phyloP scores from a whole-genome alignment of 2,797 vertebrate genomes.

The Delichon dasypus region DNA sequence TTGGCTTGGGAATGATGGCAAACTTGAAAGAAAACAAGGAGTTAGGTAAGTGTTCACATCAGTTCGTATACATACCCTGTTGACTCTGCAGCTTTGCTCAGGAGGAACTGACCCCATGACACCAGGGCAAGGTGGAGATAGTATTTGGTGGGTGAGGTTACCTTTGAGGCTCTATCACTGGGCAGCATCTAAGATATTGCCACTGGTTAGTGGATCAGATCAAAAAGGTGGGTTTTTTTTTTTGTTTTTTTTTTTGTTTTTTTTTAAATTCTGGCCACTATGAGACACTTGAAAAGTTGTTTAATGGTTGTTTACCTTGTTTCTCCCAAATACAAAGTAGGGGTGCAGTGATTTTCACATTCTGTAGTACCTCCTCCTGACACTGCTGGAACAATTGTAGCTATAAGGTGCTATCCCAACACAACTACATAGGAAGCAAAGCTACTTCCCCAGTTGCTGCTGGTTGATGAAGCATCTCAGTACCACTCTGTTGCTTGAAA shows the following conservation, averaged over 20 bases:
- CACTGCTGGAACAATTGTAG: not conserved
- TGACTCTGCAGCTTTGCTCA: not conserved
- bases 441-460: not conserved
- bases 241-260: too few relatives aligned
- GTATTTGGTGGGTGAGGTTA: rapidly evolving
- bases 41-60: not conserved
- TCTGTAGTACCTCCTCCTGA: not conserved
- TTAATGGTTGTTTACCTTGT: not conserved
- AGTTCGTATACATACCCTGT: not conserved
- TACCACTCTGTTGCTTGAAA: not conserved
- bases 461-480: not conserved
- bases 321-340: not conserved
- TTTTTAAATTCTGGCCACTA: not conserved
- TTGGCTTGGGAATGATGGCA: not conserved
- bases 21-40: not conserved
- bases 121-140: not conserved
- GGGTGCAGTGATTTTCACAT: not conserved
- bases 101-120: not conserved
- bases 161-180: not conserved
- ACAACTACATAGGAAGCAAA: not conserved
- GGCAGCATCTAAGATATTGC: not conserved
- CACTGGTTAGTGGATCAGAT: not conserved
- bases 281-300: not conserved
- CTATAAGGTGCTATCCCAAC: not conserved
- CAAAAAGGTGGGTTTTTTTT: not conserved